Base-by-base conservation (phyloP, 2,888 invertebrate species). In the Zygaena filipendulae region DNA sequence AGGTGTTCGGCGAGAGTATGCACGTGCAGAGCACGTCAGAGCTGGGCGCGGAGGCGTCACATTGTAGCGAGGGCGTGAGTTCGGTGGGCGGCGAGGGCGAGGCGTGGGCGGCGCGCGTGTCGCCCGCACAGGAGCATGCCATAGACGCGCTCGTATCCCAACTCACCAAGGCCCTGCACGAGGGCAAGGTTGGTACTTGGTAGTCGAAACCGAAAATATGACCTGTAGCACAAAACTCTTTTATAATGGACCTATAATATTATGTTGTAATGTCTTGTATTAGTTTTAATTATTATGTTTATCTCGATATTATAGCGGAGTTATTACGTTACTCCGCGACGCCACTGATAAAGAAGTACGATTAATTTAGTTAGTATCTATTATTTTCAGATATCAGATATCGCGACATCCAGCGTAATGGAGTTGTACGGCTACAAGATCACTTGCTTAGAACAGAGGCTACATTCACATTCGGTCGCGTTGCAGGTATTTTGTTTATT, bases 371-470 rank as follows among this genome's bases (percentile, higher is more conserved):
- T 9, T 26, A 26, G 4, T 7, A 16, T 27, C 10, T 26, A 12
- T 23, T 27, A 9, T 25, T 49, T 47, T 2, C 46, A 80, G 68
- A 63, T 84, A 24, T 56, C 62, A 0, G 84, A 86, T 42, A 68
- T 86, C 28, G 79, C 85, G 1, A 86, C 85, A 0, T 87, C 87
- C 0, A 84, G 87, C 24, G 83, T 88, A 3, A 88, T 89, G 84
- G 88, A 89, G 52, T 49, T 89, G 35, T 89, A 87, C 32, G 87
- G 88, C 11, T 88, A 87, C 53, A 87, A 88, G 53, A 69, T 88
- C 57, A 79, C 83, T 0, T 77, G 75, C 16, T 43, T 80, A 26
- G 81, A 81, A 36, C 79, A 80, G 36, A 50, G 79, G 30, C 42
- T 80, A 9, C 75, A 77, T 36, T 71, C 64, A 4, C 77, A 67